Conservation (phyloP, 2,113 vertebrate species). For the Xiphophorus maculatus region DNA sequence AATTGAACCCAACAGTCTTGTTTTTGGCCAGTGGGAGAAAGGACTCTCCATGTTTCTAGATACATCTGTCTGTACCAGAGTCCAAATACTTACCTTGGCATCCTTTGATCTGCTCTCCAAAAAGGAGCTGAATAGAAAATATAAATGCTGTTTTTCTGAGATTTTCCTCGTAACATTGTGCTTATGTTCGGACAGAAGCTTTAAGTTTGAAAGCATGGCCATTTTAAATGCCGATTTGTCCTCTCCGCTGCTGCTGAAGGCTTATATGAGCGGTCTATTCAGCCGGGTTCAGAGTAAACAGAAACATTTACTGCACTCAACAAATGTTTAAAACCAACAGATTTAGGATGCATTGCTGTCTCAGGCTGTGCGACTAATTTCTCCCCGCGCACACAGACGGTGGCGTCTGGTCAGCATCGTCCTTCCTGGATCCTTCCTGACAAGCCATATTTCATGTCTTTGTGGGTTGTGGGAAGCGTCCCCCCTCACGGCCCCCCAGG, state of each 20-base stretch:
- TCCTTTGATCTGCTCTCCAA: background rate
- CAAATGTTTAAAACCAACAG: background rate
- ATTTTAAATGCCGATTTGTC: background rate
- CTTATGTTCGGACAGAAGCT: background rate
- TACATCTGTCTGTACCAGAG: too few relatives aligned
- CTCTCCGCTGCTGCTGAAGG: background rate
- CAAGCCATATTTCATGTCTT: constrained; percentile 75
- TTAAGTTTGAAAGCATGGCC: background rate
- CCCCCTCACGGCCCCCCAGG: constrained; percentile 59
- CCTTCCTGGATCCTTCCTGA: constrained; percentile 55
- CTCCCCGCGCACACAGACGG: background rate
- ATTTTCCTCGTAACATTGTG: background rate
- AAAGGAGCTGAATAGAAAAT: background rate
- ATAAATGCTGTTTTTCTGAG: background rate
- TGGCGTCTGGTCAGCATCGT: constrained; percentile 36
- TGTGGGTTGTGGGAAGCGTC: constrained; percentile 52
- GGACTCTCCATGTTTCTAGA: too few relatives aligned
- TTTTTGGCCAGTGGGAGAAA: too few relatives aligned
- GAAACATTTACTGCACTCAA: background rate
- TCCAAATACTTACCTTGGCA: background rate
- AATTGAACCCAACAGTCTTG: too few relatives aligned
- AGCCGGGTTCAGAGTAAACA: background rate
- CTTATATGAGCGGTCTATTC: background rate
- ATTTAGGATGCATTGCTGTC: constrained; percentile 1
- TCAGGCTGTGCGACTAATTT: background rate